Evolutionary conservation across 2,797 vertebrate genomes (phyloP).

Genomic region (Malurus leucopterus): DNA sequence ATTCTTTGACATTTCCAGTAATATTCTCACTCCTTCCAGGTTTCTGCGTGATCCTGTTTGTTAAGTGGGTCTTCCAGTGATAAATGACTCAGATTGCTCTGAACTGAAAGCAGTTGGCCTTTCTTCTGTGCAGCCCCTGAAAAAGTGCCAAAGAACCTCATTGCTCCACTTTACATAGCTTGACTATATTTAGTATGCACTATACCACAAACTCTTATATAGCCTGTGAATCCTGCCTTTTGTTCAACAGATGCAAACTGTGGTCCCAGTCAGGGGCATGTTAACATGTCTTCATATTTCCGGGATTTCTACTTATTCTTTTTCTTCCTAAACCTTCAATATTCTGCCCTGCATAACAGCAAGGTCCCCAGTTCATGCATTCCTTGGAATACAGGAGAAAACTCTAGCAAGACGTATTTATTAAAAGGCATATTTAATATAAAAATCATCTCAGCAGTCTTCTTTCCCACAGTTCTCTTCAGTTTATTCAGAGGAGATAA

Average conservation of each 20-base stretch:
- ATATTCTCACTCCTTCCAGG: background rate
- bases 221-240: background rate
- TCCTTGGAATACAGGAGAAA: background rate
- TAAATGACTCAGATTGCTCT: background rate
- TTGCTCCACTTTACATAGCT: slow-evolving; percentile 1
- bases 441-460: background rate
- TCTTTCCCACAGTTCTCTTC: background rate
- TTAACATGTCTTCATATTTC: background rate
- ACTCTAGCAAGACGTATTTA: background rate
- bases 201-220: background rate
- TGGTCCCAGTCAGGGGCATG: rapidly evolving
- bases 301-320: background rate
- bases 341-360: background rate
- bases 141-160: background rate
- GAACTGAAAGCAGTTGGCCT: background rate
- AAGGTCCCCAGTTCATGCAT: background rate
- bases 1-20: background rate
- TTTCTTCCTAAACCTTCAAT: background rate
- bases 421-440: background rate
- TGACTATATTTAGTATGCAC: slow-evolving; percentile 43
- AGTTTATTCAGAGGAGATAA: background rate
- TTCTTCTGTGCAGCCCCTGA: background rate
- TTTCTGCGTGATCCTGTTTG: background rate
- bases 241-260: background rate
- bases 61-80: background rate